Conservation (phyloP, 2,797 vertebrate genomes). For the Rousettus madagascariensis region DNA sequence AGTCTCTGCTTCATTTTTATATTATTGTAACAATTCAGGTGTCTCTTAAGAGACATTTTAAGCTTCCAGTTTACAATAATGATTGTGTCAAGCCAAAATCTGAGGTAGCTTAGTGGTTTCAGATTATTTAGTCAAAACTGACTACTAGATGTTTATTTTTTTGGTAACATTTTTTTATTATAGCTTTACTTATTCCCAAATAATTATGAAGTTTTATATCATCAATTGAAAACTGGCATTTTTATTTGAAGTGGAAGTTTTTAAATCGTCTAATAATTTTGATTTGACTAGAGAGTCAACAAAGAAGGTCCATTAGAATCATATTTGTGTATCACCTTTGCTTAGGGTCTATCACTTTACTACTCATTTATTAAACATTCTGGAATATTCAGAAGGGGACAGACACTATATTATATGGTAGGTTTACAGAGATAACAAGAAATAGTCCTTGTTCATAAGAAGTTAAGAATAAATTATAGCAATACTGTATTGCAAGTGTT, state of each 20-base stretch:
- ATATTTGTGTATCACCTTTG: not conserved
- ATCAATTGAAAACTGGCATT: not conserved
- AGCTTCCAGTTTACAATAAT: not conserved
- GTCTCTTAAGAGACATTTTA: conserved; percentile 31
- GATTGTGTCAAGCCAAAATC: not conserved
- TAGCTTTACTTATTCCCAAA: not conserved
- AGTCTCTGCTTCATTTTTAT: conserved; percentile 59
- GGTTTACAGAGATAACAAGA: not conserved
- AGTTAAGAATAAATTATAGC: not conserved
- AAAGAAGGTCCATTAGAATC: not conserved
- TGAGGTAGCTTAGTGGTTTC: not conserved
- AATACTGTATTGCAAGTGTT: not conserved
- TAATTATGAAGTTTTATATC: not conserved
- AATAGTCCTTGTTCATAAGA: not conserved
- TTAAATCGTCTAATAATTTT: not conserved
- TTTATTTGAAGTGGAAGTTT: conserved; percentile 18
- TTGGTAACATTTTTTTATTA: not conserved
- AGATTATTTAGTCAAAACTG: not conserved
- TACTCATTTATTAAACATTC: not conserved
- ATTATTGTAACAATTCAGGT: conserved; percentile 48
- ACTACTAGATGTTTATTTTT: not conserved
- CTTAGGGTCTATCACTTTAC: not conserved
- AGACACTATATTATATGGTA: not conserved
- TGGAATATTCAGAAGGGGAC: not conserved
- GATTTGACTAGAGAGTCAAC: not conserved